These are phyloP conservation scores for Drosophila birchii DNA, from an alignment of 2,888 invertebrate genomes.

Conservation along the genomic window DNA sequence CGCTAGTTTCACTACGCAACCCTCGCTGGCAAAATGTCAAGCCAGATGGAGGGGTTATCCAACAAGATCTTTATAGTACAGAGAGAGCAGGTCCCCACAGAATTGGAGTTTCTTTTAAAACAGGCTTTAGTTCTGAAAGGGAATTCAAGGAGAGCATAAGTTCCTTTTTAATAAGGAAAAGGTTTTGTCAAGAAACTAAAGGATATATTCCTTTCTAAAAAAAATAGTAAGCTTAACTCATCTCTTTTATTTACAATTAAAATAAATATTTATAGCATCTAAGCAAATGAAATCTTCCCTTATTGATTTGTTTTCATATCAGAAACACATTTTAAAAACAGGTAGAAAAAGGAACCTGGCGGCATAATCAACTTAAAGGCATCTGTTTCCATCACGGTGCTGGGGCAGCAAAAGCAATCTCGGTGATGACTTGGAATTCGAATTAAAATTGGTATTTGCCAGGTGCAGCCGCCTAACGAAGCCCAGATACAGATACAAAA, in stretches of 20 bases:
- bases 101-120: not conserved
- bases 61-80: constrained; percentile 14
- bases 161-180: not conserved
- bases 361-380: constrained; percentile 14
- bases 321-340: not conserved
- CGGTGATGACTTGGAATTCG: constrained; percentile 45
- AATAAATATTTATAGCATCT: not conserved
- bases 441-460: constrained; percentile 29
- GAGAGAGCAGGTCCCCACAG: constrained; percentile 16
- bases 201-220: not conserved
- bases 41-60: constrained; percentile 17
- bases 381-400: constrained; percentile 54
- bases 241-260: not conserved
- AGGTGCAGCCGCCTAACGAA: constrained; percentile 49
- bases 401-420: constrained; percentile 60
- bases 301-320: constrained; percentile 4
- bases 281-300: too few species aligned
- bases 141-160: not conserved
- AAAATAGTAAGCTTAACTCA: too few species aligned
- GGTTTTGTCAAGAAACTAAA: not conserved
- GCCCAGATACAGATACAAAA: constrained; percentile 18
- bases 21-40: constrained; percentile 54
- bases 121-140: not conserved
- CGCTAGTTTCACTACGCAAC: constrained; percentile 56
- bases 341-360: constrained; percentile 20